Percentiles rank a stretch among this genome's conserved stretches.
These are phyloP conservation scores for Tipula helvola DNA, from an alignment of 2,888 invertebrate species.

Conservation along the genomic window DNA sequence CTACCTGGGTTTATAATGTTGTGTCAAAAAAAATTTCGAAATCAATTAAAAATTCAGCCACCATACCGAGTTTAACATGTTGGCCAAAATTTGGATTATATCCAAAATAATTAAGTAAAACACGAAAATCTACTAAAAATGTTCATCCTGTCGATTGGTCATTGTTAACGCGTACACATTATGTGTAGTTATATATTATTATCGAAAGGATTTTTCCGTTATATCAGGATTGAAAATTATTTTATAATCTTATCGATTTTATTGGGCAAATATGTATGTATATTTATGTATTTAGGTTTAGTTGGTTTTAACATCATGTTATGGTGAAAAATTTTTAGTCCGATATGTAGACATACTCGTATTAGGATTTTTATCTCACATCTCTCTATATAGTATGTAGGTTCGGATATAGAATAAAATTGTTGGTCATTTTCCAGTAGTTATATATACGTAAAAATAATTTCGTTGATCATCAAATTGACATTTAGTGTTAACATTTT, in stretches of 20 bases:
- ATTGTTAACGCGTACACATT: background rate
- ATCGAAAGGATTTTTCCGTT: background rate
- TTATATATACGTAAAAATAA: background rate
- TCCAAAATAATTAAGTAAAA: background rate
- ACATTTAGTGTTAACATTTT: background rate
- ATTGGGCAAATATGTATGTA: background rate
- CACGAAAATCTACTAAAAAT: background rate
- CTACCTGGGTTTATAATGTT: background rate
- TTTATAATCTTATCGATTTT: conserved; percentile 6
- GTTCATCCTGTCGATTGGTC: conserved; percentile 9
- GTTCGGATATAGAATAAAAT: background rate
- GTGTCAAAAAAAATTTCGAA: background rate
- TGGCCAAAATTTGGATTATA: conserved; percentile 9
- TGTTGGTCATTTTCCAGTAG: background rate
- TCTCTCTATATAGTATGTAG: background rate
- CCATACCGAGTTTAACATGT: conserved; percentile 9
- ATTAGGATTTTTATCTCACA: conserved; percentile 4
- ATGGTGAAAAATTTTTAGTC: background rate
- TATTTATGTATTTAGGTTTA: background rate
- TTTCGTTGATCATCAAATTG: background rate
- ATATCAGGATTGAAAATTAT: background rate
- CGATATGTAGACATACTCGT: background rate
- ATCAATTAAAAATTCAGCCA: background rate
- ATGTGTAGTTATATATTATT: background rate
- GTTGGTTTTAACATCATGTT: conserved; percentile 5